Conservation (phyloP, 2,888 invertebrate species). For the Atrina japonica region DNA sequence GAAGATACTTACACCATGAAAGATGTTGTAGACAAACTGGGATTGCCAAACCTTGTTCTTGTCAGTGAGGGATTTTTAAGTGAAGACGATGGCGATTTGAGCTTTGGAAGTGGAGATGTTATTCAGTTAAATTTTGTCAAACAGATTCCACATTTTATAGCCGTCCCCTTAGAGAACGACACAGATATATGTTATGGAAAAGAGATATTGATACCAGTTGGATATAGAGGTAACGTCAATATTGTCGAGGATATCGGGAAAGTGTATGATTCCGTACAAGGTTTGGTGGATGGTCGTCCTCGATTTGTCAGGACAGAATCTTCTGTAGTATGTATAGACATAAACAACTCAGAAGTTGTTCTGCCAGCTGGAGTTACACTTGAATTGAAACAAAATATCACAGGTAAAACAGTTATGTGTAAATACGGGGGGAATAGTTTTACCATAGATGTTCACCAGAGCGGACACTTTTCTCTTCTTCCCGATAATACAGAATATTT, state of each 20-base stretch:
- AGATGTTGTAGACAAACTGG: slow-evolving; percentile 19
- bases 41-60: slow-evolving; percentile 25
- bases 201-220: background rate
- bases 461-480: too few relatives aligned
- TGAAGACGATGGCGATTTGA: background rate
- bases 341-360: background rate
- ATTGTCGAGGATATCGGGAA: background rate
- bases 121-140: background rate
- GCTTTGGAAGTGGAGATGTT: background rate
- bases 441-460: too few relatives aligned
- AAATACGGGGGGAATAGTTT: too few relatives aligned
- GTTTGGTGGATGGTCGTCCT: background rate
- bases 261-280: background rate
- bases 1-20: slow-evolving; percentile 14
- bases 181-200: background rate
- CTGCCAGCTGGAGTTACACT: too few relatives aligned
- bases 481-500: too few relatives aligned
- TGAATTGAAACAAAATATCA: too few relatives aligned
- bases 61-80: slow-evolving; percentile 29
- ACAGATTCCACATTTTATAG: background rate
- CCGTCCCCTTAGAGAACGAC: background rate
- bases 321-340: background rate
- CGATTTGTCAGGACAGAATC: background rate
- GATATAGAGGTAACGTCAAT: background rate
- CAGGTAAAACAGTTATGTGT: too few relatives aligned